Conservation (phyloP, 2,888 invertebrate species). For the Spialia ferax region DNA sequence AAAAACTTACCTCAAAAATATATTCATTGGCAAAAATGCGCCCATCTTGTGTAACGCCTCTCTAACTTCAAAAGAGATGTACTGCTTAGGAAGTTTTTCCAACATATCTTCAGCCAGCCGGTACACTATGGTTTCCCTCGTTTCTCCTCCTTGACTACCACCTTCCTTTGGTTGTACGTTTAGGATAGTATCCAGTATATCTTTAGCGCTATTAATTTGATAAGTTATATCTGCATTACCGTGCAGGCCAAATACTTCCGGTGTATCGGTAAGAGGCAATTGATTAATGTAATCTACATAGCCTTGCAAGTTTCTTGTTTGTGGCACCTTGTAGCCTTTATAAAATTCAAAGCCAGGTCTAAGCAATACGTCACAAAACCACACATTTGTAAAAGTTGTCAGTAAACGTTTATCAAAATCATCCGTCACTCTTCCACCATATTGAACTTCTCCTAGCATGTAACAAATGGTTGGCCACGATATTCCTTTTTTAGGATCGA, state of each 20-base stretch:
- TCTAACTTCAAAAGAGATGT: slow-evolving; percentile 95
- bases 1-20: slow-evolving; percentile 93
- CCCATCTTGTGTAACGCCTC: slow-evolving; percentile 97
- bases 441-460: slow-evolving; percentile 97
- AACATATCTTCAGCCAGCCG: slow-evolving; percentile 97
- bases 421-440: slow-evolving; percentile 97
- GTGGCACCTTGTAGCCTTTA: slow-evolving; percentile 96
- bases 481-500: slow-evolving; percentile 98
- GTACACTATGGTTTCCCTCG: slow-evolving; percentile 96
- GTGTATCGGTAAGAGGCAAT: slow-evolving; percentile 94
- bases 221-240: slow-evolving; percentile 99
- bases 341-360: slow-evolving; percentile 97
- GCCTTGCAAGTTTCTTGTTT: slow-evolving; percentile 90
- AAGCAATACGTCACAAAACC: slow-evolving; percentile 97
- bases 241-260: slow-evolving; percentile 98
- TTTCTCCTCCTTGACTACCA: slow-evolving; percentile 96
- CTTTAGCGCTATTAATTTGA: slow-evolving; percentile 98
- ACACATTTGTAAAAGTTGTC: slow-evolving; percentile 97
- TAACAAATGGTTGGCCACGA: slow-evolving; percentile 99
- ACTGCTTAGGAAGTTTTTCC: slow-evolving; percentile 91
- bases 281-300: slow-evolving; percentile 96
- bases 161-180: slow-evolving; percentile 99
- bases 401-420: slow-evolving; percentile 98
- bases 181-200: slow-evolving; percentile 96
- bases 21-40: slow-evolving; percentile 97